These are phyloP conservation scores for Nanorana parkeri DNA, from an alignment of 2,113 vertebrate genomes.

Conservation along the genomic window DNA sequence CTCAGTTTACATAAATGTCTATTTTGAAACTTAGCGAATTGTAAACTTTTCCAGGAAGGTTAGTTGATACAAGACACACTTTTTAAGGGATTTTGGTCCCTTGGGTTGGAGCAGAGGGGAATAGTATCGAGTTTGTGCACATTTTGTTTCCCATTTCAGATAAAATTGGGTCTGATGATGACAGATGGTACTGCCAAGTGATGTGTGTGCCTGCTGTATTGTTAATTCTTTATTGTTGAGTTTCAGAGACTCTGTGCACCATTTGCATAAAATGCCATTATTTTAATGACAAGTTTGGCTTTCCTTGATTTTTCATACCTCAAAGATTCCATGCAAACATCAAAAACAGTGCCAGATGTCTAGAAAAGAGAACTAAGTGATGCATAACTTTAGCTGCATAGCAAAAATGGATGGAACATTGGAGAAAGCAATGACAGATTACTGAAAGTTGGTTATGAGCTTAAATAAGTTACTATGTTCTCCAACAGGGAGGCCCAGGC, in stretches of 20 bases:
- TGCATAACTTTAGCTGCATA: background rate
- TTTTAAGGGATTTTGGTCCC: constrained; percentile 6
- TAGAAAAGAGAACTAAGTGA: background rate
- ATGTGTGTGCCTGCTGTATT: constrained; percentile 3
- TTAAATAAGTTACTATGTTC: too few species aligned
- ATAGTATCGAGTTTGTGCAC: background rate
- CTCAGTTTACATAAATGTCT: background rate
- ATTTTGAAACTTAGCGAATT: background rate
- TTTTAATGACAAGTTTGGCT: constrained; percentile 26
- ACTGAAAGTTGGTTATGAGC: too few species aligned
- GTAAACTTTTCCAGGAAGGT: background rate
- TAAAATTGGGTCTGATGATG: constrained; percentile 10
- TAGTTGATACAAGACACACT: background rate
- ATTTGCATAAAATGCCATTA: constrained; percentile 33
- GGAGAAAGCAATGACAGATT: background rate
- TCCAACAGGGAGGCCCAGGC: too few species aligned
- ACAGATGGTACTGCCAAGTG: constrained; percentile 37
- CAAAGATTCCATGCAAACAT: background rate
- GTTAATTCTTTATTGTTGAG: background rate
- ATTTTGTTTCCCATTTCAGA: background rate
- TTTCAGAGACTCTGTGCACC: background rate
- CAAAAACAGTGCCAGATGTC: constrained; percentile 16
- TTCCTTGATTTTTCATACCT: constrained; percentile 19
- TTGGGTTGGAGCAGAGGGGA: background rate
- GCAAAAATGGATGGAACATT: background rate